Base-by-base conservation (phyloP, 1,140 invertebrate species). In the Trachelipus rathkii region DNA sequence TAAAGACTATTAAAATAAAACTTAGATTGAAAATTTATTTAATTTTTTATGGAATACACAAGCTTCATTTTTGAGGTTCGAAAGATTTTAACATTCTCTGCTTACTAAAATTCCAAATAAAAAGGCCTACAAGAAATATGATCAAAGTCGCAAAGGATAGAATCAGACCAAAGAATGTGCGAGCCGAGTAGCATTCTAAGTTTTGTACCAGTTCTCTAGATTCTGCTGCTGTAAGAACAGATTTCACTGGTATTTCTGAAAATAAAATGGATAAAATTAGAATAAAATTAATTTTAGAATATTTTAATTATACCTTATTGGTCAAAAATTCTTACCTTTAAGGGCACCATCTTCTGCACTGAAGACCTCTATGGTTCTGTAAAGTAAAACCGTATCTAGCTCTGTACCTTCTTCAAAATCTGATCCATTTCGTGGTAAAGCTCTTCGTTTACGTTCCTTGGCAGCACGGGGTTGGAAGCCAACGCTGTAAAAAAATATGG, bases 401-500 rank as follows among this genome's bases (percentile, higher is more conserved):
- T 73, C 43, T 7, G 76, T 75, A 0, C 73, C 67, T n/a, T 74
- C 75, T 21, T 79, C 73, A 46, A 69, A 69, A 7, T 68, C 66
- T 9, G 71, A 50, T n/a, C 53, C 44, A 19, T 78, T 74, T 2
- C 7, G 69, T 3, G 45, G 77, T 19, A 50, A 68, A 0, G 68
- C 73, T 44, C 79, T 70, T 19, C 81, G 71, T 43, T 68, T 23
- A 8, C 79, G 10, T 43, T 44, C 23, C 3, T 73, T 73, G 6
- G 45, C 23, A 0, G 44, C 21, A 15, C 79, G 67, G 6, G 81
- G 81, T 23, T 70, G 73, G 77, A 74, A 82, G 1, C 71, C 73
- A 19, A 78, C 81, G 45, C 79, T 82, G 19, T 0, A 24, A 71
- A 53, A 69, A 11, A 23, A 67, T 21, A 3, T 33, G 75, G n/a